These are phyloP conservation scores for Mastomys natalensis DNA, from an alignment of 2,113 vertebrate species.

Conservation along the genomic window DNA sequence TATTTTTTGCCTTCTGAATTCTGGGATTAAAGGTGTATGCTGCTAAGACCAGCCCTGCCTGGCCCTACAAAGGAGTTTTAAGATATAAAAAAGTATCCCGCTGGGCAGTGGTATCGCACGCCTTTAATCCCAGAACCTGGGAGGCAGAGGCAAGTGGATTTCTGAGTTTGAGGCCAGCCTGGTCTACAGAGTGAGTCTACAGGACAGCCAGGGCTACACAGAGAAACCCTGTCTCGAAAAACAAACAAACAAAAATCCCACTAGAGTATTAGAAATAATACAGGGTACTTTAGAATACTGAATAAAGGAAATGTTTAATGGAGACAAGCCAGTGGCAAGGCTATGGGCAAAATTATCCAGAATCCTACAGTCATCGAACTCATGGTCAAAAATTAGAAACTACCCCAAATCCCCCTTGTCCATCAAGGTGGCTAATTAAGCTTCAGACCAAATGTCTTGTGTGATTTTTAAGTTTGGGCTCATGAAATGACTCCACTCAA, in stretches of 20 bases:
- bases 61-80: not conserved
- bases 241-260: too few species aligned
- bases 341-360: not conserved
- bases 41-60: too few species aligned
- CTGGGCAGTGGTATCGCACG: too few species aligned
- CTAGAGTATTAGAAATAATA: not conserved
- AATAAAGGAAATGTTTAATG: slow-evolving; percentile 20
- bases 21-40: not conserved
- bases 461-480: not conserved
- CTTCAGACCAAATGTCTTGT: not conserved
- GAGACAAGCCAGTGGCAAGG: not conserved
- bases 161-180: too few species aligned
- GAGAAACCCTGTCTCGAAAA: too few species aligned
- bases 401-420: not conserved
- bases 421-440: slow-evolving; percentile 33
- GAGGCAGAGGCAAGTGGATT: too few species aligned
- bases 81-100: not conserved
- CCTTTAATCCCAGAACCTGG: too few species aligned
- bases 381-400: not conserved
- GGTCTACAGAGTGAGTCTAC: too few species aligned
- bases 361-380: not conserved
- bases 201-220: too few species aligned
- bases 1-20: not conserved
- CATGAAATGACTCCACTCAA: slow-evolving; percentile 31
- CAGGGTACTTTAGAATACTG: slow-evolving; percentile 9